Evolutionary conservation across 2,113 vertebrate genomes (phyloP), one percentile per base, ranked within the genome.

Genomic region (Perccottus glenii): DNA sequence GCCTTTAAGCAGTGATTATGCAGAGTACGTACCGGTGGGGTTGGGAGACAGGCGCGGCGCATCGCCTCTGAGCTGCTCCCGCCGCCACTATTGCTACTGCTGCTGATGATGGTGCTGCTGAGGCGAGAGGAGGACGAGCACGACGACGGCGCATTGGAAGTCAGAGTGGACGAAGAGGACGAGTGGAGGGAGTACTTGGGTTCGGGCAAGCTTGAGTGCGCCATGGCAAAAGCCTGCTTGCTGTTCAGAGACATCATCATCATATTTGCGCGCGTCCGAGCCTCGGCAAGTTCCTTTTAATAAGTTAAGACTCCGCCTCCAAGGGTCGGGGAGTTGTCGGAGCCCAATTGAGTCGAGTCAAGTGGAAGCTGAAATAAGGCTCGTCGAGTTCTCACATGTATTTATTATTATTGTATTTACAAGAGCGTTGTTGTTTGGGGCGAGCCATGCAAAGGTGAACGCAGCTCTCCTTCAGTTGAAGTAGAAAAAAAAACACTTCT

Each of bases 191-290:
- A 95, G 79, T 96, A 98, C 88, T 98, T 98, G 88, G 92, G 91
- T 75, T 98, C 96, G 86, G 96, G 92, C 92, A 97, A 91, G 93
- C 93, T 92, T 92, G 92, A 85, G 91, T 96, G 96, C 11, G 94
- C 93, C 96, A 97, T 94, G 85, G 93, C 90, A 84, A 98, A 98
- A 64, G 92, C 91, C 94, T 98, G 96, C 95, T 98, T 98, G 95
- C 94, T 95, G 95, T 95, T 98, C 90, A 98, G 92, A 83, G 96
- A 96, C 96, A 98, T 98, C 96, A 98, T 98, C 96, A 97, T 98
- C 95, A 94, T 97, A 81, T 91, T 95, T 92, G 91, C 91, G 52
- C 91, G 81, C 80, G 81, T 89, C 80, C 87, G 49, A 89, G 88
- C 83, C 84, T 82, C 88, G 52, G 87, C 89, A 87, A 90, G 87